Base-by-base conservation (phyloP, 2,888 invertebrate species). In the Tiliacea aurago region DNA sequence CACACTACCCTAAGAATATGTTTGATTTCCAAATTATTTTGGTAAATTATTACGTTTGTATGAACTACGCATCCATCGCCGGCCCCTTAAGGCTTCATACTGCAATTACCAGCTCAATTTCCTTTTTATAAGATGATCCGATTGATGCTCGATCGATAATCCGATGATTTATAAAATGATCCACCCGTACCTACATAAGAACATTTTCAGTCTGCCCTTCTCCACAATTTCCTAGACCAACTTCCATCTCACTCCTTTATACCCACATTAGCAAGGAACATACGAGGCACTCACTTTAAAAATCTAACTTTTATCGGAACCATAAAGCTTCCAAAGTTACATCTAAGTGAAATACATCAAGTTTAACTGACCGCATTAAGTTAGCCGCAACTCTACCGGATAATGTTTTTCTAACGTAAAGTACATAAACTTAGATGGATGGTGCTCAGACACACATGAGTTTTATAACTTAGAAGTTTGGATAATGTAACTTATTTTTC, bases 381-480 rank as follows among this genome's bases (percentile, higher is more conserved):
- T 90, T 90, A 90, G 90, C 88, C 88, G 83, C 85, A 90, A 89
- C 88, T 90, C 75, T 86, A 83, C 73, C 81, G 82, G 86, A 81
- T 90, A 90, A 90, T 90, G 87, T 91, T 88, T 87, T 84, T 87
- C 88, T 88, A 90, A 91, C 87, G 90, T 92, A 91, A 90, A 90
- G 89, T 87, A 89, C 91, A 88, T 89, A 94, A 74, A 94, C 90
- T 94, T 93, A 92, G 92, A 94, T 91, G 91, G 93, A 93, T 92
- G 84, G 90, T 85, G 86, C 90, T 94, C 86, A 92, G 89, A 90
- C 90, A 88, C 86, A 86, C 86, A 86, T 84, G 87, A 91, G 90
- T 90, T 91, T 87, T 79, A 81, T 73, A 87, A 87, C 76, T 86
- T 83, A n/a, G 70, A 75, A 84, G 59, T 87, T 85, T 47, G 62